Conservation (phyloP, 2,888 invertebrate species). For the Plebejus anna region DNA sequence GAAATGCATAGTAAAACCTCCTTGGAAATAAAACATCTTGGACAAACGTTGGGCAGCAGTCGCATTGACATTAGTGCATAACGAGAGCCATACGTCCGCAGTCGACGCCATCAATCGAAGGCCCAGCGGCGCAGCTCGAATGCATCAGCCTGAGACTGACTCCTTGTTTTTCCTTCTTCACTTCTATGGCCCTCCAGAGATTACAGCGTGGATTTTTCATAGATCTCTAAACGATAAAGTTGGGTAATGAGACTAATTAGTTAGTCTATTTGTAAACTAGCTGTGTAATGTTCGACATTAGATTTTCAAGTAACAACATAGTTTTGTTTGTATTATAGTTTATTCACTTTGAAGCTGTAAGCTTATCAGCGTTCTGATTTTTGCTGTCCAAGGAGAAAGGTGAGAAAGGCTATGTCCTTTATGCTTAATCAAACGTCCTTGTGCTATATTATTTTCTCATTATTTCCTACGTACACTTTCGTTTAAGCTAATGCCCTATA, state of each 20-base stretch:
- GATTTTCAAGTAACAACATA: too few species aligned
- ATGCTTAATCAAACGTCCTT: background rate
- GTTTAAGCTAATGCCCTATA: constrained; percentile 7
- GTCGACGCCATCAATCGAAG: constrained; percentile 67
- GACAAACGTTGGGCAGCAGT: constrained; percentile 62
- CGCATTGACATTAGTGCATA: constrained; percentile 73
- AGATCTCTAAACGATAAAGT: constrained; percentile 14
- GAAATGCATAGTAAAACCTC: constrained; percentile 28
- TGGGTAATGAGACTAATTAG: constrained; percentile 6
- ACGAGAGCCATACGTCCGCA: constrained; percentile 72
- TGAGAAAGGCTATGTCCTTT: background rate
- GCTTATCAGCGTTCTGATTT: background rate
- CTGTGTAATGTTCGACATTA: background rate
- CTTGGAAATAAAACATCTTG: constrained; percentile 56
- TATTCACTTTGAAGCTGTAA: background rate
- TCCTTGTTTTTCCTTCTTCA: constrained; percentile 34
- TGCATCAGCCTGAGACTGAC: constrained; percentile 54
- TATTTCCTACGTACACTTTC: background rate
- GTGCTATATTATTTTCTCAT: background rate
- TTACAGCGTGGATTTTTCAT: constrained; percentile 7
- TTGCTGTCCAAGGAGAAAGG: background rate
- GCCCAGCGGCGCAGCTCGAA: constrained; percentile 64
- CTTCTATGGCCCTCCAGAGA: constrained; percentile 26
- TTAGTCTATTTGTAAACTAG: background rate
- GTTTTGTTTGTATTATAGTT: too few species aligned